Evolutionary conservation across 2,888 invertebrate genomes (phyloP).

Genomic region (Agriopis marginaria): DNA sequence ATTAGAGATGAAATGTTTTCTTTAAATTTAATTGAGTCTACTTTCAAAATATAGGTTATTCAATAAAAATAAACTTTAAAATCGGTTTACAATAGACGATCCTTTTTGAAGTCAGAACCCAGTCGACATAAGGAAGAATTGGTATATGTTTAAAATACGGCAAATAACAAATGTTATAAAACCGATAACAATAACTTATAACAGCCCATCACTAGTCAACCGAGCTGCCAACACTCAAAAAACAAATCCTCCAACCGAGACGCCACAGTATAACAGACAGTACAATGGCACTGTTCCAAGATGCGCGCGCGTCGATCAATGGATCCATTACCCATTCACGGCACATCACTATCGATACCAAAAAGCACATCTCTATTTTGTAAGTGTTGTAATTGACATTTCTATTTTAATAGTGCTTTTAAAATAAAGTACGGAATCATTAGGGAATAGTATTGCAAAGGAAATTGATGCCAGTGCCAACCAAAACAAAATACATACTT

Average conservation of each 20-base stretch:
- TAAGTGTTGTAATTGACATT: constrained; percentile 5
- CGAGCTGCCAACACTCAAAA: constrained; percentile 26
- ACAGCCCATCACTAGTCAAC: constrained; percentile 17
- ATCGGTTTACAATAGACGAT: too few species aligned
- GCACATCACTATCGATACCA: constrained; percentile 47
- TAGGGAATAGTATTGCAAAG: too few species aligned
- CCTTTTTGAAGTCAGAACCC: too few species aligned
- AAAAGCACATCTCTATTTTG: constrained; percentile 9
- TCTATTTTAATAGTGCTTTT: constrained; percentile 3
- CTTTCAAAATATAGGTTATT: too few species aligned
- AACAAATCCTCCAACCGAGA: constrained; percentile 30
- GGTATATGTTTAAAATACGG: too few species aligned
- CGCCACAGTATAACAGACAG: constrained; percentile 24
- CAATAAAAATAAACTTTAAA: too few species aligned
- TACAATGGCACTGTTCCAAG: constrained; percentile 52
- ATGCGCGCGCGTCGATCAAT: constrained; percentile 37
- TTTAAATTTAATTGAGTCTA: too few species aligned
- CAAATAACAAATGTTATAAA: too few species aligned
- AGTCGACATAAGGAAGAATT: too few species aligned
- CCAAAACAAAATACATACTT: too few species aligned
- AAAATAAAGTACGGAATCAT: neutral
- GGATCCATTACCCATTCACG: constrained; percentile 50
- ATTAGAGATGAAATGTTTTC: too few species aligned
- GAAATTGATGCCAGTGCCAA: too few species aligned
- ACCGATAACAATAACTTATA: neutral